A percentile compares a stretch with the other conserved stretches of the same genome.
Conservation (phyloP, 1,140 invertebrate species). For the Epicauta chinensis region DNA sequence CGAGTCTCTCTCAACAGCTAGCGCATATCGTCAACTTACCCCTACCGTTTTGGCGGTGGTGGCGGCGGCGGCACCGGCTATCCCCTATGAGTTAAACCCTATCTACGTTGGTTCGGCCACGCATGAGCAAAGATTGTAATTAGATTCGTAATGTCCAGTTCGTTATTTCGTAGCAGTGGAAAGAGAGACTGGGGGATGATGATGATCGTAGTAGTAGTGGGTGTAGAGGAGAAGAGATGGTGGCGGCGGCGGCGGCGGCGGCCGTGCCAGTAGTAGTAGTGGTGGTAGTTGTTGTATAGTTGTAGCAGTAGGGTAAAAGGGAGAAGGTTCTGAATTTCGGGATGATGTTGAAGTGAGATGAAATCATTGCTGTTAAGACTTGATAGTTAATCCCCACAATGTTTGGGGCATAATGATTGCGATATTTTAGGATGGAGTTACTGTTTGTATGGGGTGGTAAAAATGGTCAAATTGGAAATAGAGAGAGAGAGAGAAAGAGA, state of each 20-base stretch:
- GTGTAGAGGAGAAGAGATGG: constrained; percentile 19
- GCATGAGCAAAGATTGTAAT: constrained; percentile 45
- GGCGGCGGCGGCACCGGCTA: constrained; percentile 7
- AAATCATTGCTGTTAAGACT: constrained; percentile 26
- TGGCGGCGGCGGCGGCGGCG: constrained; percentile 9
- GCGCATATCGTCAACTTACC: constrained; percentile 27
- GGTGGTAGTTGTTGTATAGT: constrained; percentile 1
- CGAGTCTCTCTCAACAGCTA: constrained; percentile 22
- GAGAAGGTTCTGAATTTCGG: not conserved
- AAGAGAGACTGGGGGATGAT: constrained; percentile 16
- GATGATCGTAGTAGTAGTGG: constrained; percentile 21
- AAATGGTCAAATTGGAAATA: no score
- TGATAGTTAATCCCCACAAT: constrained; percentile 27
- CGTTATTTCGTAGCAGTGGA: constrained; percentile 34
- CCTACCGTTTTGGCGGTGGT: constrained; percentile 24
- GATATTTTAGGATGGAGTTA: constrained; percentile 14
- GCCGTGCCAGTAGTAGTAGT: not conserved
- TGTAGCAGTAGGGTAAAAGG: constrained; percentile 1
- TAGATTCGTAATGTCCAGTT: constrained; percentile 45
- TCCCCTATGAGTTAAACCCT: constrained; percentile 28
- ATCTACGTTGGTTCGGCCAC: constrained; percentile 29
- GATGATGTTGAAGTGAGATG: constrained; percentile 5
- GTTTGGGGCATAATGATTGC: constrained; percentile 16
- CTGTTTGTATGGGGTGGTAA: no score
- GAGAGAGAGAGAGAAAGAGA: not conserved